Evolutionary conservation across 2,888 invertebrate genomes (phyloP), one percentile per base, ranked within the genome.

Genomic region (Andricus curvator): DNA sequence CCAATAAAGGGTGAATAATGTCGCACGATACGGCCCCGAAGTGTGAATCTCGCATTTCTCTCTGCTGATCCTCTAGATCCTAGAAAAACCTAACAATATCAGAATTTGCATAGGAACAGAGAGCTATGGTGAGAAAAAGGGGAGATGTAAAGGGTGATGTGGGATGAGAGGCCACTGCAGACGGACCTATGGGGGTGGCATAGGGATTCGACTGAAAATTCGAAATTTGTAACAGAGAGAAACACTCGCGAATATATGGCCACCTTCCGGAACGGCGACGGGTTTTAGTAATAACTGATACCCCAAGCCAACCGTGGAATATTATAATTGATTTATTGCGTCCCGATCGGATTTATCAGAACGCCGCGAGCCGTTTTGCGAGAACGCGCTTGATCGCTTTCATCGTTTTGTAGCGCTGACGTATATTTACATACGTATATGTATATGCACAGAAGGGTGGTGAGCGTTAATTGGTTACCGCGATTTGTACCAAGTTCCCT

Each of bases 251-350:
- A 87, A 91, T 92, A 92, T 90, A 88, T 86, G 90, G 89, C 88
- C 89, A 89, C 88, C 91, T 92, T 92, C 92, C 92, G 92, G 90
- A 86, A 85, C 88, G 88, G 84, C 89, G 89, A 89, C 88, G 91
- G 90, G 90, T 92, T 92, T 92, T 92, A 92, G 92, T 92, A 92
- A 92, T 92, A 92, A 92, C 91, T 92, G 91, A 91, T 91, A 91
- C 89, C 90, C 91, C 89, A 90, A 92, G 90, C 91, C 89, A 92
- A 91, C 91, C 92, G 90, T 92, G 92, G 92, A 92, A 92, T 92
- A 92, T 92, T 92, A 92, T 92, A 92, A 92, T 92, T 92, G 92
- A 92, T 92, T 92, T 92, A 92, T 92, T 86, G 90, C 88, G 83
- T 86, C 86, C 87, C 86, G 86, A 87, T 87, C 88, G 90, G 88